Percentiles rank a stretch among this genome's conserved stretches.
phyloP scores from a whole-genome alignment of 2,888 invertebrate genomes.

The Harmothoe impar region DNA sequence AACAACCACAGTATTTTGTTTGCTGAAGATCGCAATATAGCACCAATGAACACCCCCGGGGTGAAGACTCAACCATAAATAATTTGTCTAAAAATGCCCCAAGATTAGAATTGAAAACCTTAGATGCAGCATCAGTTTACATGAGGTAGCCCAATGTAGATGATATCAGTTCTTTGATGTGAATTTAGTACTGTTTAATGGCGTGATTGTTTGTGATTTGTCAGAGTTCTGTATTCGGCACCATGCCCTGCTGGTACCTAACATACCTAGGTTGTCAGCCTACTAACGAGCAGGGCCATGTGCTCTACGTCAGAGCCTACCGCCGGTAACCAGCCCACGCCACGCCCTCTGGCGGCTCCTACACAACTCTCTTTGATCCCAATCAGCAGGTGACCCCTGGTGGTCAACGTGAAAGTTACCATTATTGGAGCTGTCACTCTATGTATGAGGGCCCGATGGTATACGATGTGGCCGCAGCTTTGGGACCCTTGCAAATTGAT shows the following conservation, averaged over 20 bases:
- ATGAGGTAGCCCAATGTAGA: not conserved
- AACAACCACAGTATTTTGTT: no score
- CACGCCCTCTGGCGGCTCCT: conserved; percentile 21
- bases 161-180: not conserved
- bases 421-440: conserved; percentile 8
- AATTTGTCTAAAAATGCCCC: no score
- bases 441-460: not conserved
- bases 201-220: conserved; percentile 40
- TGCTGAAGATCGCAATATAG: no score
- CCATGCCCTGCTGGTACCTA: conserved; percentile 30
- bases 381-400: conserved; percentile 46
- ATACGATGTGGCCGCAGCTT: not conserved
- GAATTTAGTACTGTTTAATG: conserved; percentile 5
- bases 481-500: no score
- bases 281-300: conserved; percentile 33
- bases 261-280: conserved; percentile 26
- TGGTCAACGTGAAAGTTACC: not conserved
- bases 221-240: not conserved
- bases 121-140: not conserved
- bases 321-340: conserved; percentile 45
- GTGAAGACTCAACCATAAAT: no score
- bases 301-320: not conserved
- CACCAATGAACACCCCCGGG: no score
- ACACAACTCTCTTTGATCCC: not conserved
- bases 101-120: not conserved